phyloP scores from a whole-genome alignment of 2,797 vertebrate genomes.

The Mormyrops attenuatus region DNA sequence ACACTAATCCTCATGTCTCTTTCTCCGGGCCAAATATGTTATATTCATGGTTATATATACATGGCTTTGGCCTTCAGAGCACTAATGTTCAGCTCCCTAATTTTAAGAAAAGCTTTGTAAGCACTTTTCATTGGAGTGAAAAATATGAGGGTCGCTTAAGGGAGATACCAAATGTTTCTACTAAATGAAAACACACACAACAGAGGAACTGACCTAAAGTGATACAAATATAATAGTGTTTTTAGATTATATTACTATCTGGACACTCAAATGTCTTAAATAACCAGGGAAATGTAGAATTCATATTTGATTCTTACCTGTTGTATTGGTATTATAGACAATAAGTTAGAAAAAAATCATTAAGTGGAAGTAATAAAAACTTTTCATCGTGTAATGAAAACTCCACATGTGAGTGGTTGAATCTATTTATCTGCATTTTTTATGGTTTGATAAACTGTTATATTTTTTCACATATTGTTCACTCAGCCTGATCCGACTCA shows the following conservation, averaged over 20 bases:
- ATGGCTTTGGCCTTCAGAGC: neutral
- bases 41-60: neutral
- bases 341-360: neutral
- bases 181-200: neutral
- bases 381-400: neutral
- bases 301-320: neutral
- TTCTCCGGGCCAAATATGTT: neutral
- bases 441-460: neutral
- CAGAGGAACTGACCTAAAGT: neutral
- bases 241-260: neutral
- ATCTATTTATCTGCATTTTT: neutral
- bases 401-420: neutral
- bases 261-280: neutral
- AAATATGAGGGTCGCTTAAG: neutral
- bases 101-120: neutral
- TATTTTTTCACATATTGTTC: no score
- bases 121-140: neutral
- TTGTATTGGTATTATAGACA: neutral
- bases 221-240: neutral
- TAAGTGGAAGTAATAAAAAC: neutral
- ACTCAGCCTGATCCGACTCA: neutral
- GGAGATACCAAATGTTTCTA: neutral
- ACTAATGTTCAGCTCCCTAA: neutral
- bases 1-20: neutral
- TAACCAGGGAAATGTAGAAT: neutral